Conservation (phyloP, 2,888 invertebrate genomes). For the Oegoconia quadripuncta region DNA sequence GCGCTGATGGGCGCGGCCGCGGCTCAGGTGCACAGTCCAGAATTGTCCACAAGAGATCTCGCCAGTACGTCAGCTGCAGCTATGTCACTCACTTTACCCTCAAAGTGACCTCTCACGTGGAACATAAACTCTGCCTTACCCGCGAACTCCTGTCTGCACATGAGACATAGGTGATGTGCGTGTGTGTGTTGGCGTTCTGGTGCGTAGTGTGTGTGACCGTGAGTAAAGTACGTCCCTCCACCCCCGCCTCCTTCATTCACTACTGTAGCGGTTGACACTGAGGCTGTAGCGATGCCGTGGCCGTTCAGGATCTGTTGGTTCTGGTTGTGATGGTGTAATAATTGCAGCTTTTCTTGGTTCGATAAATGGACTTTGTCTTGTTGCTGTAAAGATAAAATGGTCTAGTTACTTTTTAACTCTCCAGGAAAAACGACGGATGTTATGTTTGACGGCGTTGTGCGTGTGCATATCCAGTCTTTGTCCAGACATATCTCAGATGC, state of each 20-base stretch:
- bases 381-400: constrained; percentile 41
- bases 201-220: constrained; percentile 67
- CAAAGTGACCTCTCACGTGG: constrained; percentile 83
- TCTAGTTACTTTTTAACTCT: no score
- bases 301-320: constrained; percentile 72
- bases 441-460: no score
- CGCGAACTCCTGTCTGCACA: constrained; percentile 83
- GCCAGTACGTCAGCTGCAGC: constrained; percentile 75
- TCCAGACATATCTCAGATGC: no score
- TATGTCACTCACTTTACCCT: constrained; percentile 75
- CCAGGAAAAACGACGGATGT: no score
- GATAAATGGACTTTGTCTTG: constrained; percentile 73
- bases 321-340: constrained; percentile 71
- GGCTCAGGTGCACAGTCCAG: constrained; percentile 77
- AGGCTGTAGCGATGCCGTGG: constrained; percentile 63
- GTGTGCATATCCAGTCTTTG: no score
- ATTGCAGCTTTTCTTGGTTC: constrained; percentile 69
- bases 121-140: constrained; percentile 85
- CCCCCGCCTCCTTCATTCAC: constrained; percentile 58
- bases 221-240: constrained; percentile 64
- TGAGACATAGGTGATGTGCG: constrained; percentile 79
- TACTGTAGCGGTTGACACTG: constrained; percentile 67
- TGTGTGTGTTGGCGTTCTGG: constrained; percentile 69
- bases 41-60: constrained; percentile 73
- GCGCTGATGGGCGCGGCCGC: constrained; percentile 61